Base-by-base conservation (phyloP, 2,113 vertebrate species). In the Bujurquina vittata region DNA sequence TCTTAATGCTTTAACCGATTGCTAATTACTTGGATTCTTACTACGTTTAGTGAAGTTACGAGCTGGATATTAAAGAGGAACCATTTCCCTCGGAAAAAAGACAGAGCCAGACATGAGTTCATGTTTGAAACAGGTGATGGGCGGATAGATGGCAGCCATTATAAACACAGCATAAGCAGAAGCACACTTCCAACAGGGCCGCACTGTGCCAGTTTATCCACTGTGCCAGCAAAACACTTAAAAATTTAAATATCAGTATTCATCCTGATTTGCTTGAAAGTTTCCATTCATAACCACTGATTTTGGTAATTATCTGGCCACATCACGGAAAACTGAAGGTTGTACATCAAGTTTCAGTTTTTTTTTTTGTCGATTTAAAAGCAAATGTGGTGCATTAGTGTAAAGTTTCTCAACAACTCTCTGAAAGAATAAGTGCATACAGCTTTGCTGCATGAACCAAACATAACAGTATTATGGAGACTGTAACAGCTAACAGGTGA, bases 91-190 rank as follows among this genome's bases (percentile, higher is more conserved):
- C 3, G 35, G 56, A 86, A 87, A 84, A 26, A 52, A 31, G n/a
- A 83, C 62, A 75, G 63, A 77, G 35, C 73, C 86, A 91, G 91
- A 92, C 91, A 77, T 92, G 89, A 92, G 78, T 88, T 92, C 87
- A 91, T 88, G 58, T 79, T 78, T 1, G 14, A 85, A 83, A 46
- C 81, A 90, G 83, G 87, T 88, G 83, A 84, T 74, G 83, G 85
- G 31, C 61, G 80, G 61, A 80, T 59, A 77, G 46, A 73, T 57
- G 75, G 43, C 75, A 80, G 72, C 59, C 80, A 72, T 75, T 75
- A 49, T 59, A 77, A 87, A 87, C 75, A 80, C 33, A 10, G 73
- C 35, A 43, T 49, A 69, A 67, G 65, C 7, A 46, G 23, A 77
- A 79, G 22, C 7, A 49, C 31, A 43, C 55, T 65, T 72, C 69